Evolutionary conservation across 2,888 invertebrate species (phyloP), one percentile per base, ranked within the genome.

Genomic region (Agriopis marginaria): DNA sequence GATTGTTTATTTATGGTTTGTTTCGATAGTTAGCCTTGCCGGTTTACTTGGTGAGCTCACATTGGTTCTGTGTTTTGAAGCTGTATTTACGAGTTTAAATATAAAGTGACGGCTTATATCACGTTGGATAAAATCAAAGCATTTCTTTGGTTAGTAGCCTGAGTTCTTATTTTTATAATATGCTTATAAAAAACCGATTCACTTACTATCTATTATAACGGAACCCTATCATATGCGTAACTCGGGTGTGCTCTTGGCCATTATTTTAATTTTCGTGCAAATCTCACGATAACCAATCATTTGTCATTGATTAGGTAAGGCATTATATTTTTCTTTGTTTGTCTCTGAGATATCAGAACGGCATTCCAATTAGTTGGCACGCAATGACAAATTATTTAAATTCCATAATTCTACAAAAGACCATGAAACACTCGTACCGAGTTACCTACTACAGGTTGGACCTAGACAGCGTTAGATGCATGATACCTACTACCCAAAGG

Each of bases 21-120:
- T 75, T 64, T 66, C 54, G 66, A 61, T 68, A 65, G 49, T 68
- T 74, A 72, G 74, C 67, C 61, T 65, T 60, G 63, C 68, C 60
- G 3, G 32, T 32, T 54, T 68, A 66, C 63, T 56, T 45, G 66
- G 56, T 17, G 45, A 23, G 23, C 49, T 32, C 42, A 3, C 9
- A 14, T 14, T 17, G 4, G 9, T 5, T 0, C 8, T 1, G 56
- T 45, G 8, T 55, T 55, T 23, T 8, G 32, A 47, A 47, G 47
- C 47, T 45, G 8, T 45, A 23, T 45, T 58, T 58, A 44, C 44
- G 17, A 42, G 11, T 53, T 53, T 53, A 50, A 10, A 3, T 7
- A 49, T 9, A 9, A 3, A 7, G 9, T 23, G 17, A 23, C 0
- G 10, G 3, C 14, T 49, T 45, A 6, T 12, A 5, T 7, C 0